phyloP scores from a whole-genome alignment of 2,888 invertebrate species.

The Xestobium rufovillosum region DNA sequence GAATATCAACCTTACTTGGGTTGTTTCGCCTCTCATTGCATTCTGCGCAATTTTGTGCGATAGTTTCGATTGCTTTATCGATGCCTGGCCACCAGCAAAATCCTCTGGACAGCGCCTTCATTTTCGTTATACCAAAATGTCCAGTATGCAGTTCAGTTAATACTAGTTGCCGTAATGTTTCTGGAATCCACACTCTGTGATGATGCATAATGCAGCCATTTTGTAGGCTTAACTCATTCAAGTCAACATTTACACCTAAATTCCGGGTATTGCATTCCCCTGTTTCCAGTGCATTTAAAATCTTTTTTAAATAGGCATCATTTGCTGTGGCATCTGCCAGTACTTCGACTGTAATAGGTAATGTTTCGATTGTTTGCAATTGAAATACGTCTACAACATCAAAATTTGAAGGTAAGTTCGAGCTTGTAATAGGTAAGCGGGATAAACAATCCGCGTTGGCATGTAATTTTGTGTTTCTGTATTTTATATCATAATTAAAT shows the following conservation, averaged over 20 bases:
- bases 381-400: no score
- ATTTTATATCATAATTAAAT: background rate
- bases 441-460: no score
- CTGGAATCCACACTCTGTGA: conserved; percentile 20
- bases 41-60: conserved; percentile 13
- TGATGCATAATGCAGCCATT: conserved; percentile 21
- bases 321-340: no score
- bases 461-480: no score
- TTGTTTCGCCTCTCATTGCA: background rate
- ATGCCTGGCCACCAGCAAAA: conserved; percentile 22
- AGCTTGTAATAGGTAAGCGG: no score
- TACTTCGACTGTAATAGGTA: no score
- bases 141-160: conserved; percentile 16
- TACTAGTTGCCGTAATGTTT: conserved; percentile 11
- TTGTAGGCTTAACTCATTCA: conserved; percentile 17
- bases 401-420: no score
- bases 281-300: no score
- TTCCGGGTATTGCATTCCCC: no score
- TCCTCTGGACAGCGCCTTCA: conserved; percentile 21
- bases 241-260: no score
- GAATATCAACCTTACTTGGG: conserved; percentile 8
- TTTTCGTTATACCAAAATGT: conserved; percentile 25
- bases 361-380: no score
- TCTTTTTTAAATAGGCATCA: no score
- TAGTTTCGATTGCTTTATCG: conserved; percentile 21